phyloP scores from a whole-genome alignment of 2,797 vertebrate species.

The Channa striata region DNA sequence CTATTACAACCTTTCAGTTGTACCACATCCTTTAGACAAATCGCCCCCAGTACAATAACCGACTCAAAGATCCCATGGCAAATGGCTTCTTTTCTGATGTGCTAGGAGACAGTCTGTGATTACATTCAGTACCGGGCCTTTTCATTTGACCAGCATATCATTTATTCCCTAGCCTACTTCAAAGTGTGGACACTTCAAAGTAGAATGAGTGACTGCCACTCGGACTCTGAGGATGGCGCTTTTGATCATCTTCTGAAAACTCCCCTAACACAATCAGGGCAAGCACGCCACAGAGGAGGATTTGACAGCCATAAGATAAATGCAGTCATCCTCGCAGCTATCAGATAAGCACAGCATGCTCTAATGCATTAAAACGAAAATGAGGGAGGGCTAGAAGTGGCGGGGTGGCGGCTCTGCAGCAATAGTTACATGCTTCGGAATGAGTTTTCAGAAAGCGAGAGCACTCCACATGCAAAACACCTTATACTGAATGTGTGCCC shows the following conservation, averaged over 20 bases:
- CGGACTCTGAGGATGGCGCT: slow-evolving; percentile 78
- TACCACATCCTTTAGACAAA: slow-evolving; percentile 67
- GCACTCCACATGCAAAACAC: slow-evolving; percentile 51
- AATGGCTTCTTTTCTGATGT: slow-evolving; percentile 76
- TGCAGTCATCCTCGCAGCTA: slow-evolving; percentile 80
- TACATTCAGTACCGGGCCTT: slow-evolving; percentile 72
- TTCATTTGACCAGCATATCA: slow-evolving; percentile 81
- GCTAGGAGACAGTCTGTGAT: slow-evolving; percentile 76
- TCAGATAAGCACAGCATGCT: slow-evolving; percentile 82
- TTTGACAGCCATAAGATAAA: slow-evolving; percentile 84
- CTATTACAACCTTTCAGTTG: slow-evolving; percentile 74
- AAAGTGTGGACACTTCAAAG: slow-evolving; percentile 83
- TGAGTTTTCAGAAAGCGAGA: slow-evolving; percentile 56
- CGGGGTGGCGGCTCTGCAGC: slow-evolving; percentile 54
- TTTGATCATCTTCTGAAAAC: slow-evolving; percentile 84
- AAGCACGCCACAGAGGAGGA: slow-evolving; percentile 71
- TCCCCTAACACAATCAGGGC: slow-evolving; percentile 75
- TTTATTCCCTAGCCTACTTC: slow-evolving; percentile 77
- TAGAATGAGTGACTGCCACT: slow-evolving; percentile 77
- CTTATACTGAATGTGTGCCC: slow-evolving; percentile 51
- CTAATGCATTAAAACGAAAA: slow-evolving; percentile 84
- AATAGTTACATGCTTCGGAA: slow-evolving; percentile 66
- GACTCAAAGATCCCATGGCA: slow-evolving; percentile 64
- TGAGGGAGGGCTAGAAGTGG: slow-evolving; percentile 64
- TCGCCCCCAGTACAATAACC: slow-evolving; percentile 58